Percentiles rank a stretch among this genome's conserved stretches.
Evolutionary conservation across 2,113 vertebrate genomes (phyloP).

Genomic region (Muntiacus reevesi): DNA sequence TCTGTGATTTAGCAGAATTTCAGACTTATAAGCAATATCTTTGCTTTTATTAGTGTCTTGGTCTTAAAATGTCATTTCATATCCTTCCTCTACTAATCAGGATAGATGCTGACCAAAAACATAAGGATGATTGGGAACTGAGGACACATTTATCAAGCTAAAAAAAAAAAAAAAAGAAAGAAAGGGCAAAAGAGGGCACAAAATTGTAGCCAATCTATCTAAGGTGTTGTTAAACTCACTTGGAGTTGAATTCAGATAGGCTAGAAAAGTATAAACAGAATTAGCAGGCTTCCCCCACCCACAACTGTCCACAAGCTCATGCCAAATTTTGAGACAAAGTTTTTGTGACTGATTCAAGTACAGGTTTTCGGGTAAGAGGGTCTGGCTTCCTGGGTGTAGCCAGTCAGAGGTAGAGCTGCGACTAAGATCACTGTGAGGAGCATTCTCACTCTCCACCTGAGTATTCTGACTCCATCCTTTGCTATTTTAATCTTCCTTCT

Average conservation of each 20-base stretch:
- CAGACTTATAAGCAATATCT: conserved; percentile 17
- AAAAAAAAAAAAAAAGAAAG: background rate
- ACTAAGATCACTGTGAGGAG: background rate
- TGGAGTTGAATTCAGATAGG: background rate
- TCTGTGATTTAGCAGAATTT: conserved; percentile 20
- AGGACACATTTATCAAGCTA: background rate
- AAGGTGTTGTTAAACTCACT: background rate
- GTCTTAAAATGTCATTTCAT: background rate
- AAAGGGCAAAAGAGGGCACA: background rate
- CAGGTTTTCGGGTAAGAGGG: background rate
- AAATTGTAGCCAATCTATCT: background rate
- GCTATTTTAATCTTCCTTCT: background rate
- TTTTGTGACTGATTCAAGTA: background rate
- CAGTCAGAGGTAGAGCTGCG: background rate
- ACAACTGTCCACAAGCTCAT: background rate
- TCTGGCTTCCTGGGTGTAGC: background rate
- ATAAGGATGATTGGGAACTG: background rate
- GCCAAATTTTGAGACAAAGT: background rate
- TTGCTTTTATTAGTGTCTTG: conserved; percentile 2
- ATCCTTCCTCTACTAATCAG: background rate
- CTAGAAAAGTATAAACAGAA: background rate
- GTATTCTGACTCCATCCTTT: background rate
- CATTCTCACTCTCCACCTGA: background rate
- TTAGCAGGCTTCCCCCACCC: background rate
- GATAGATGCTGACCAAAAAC: background rate